Evolutionary conservation across 2,888 invertebrate genomes (phyloP), one percentile per base, ranked within the genome.

Genomic region (Meiosimyza platycephala): DNA sequence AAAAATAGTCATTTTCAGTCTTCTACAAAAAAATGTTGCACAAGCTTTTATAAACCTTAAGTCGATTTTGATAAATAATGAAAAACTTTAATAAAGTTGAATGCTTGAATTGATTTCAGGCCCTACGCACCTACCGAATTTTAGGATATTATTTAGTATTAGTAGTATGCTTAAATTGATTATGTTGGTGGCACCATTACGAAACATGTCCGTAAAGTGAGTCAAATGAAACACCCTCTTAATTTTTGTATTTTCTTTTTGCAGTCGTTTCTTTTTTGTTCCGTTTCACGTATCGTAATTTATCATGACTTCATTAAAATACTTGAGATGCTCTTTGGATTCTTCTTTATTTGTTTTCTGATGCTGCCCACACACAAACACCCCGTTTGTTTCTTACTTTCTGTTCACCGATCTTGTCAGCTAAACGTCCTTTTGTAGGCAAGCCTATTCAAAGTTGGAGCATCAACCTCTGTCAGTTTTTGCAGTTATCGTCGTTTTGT

Each of bases 301-400:
- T 40, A 72, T 72, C 67, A 72, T 62, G 55, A 60, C 66, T 72
- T 72, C 57, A 68, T 72, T 72, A 64, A 63, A 71, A 16, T 18
- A 15, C 40, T 28, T 40, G 40, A 9, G 40, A 40, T 40, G 1
- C 9, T 40, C 40, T 40, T 40, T 40, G 40, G 6, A 48, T 47
- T 59, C 28, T 18, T 3, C n/a, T 18, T 16, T 28, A 4, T 28
- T 28, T 28, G 28, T 28, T 16, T 47, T 16, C 57, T 15, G 16
- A 47, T 47, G 40, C 68, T 50, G 28, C 50, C 68, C 59, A 72
- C 72, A 50, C 11, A 33, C 67, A 57, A 51, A 9, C 55, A 40
- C 13, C 57, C 40, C 68, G 55, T 63, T 18, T 63, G 62, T 72
- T 62, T 68, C 62, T 33, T 55, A 62, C 6, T 60, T 51, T 72